These are phyloP conservation scores for Heliconius cydno DNA, from an alignment of 2,888 invertebrate species.

Conservation along the genomic window DNA sequence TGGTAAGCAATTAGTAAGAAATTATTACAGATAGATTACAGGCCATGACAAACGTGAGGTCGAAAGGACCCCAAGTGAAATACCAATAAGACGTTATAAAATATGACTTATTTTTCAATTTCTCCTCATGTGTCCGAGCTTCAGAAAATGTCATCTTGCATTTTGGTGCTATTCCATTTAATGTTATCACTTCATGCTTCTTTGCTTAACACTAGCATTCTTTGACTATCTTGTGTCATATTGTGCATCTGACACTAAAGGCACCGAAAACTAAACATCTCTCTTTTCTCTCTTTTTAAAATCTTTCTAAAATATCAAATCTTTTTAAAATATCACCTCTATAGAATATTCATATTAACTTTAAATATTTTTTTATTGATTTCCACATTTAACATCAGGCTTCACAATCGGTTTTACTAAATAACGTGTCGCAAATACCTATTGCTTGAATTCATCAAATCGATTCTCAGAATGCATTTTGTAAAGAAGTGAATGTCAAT, in stretches of 20 bases:
- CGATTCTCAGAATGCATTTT: constrained; percentile 13
- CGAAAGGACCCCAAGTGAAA: neutral
- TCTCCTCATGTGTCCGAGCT: neutral
- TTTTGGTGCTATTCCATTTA: no score
- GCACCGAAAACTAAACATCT: neutral
- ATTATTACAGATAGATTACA: neutral
- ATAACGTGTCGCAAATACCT: constrained; percentile 18
- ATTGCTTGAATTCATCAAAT: neutral
- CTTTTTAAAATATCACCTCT: no score
- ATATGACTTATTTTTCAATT: neutral
- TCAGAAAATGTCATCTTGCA: neutral
- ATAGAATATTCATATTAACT: no score
- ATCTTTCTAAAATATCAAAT: neutral
- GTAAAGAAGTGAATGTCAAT: constrained; percentile 9
- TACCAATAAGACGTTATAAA: neutral
- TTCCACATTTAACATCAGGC: neutral
- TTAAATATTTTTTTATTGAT: neutral
- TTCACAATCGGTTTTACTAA: constrained; percentile 20
- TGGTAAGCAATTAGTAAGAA: neutral
- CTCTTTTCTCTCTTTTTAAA: no score
- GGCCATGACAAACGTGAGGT: neutral
- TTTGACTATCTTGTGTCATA: no score
- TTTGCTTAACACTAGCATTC: no score
- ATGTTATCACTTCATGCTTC: no score
- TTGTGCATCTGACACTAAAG: neutral